A percentile compares a stretch with the other conserved stretches of the same genome.
These are phyloP conservation scores for Zaprionus ghesquierei DNA, from an alignment of 1,140 invertebrate species.

Conservation along the genomic window DNA sequence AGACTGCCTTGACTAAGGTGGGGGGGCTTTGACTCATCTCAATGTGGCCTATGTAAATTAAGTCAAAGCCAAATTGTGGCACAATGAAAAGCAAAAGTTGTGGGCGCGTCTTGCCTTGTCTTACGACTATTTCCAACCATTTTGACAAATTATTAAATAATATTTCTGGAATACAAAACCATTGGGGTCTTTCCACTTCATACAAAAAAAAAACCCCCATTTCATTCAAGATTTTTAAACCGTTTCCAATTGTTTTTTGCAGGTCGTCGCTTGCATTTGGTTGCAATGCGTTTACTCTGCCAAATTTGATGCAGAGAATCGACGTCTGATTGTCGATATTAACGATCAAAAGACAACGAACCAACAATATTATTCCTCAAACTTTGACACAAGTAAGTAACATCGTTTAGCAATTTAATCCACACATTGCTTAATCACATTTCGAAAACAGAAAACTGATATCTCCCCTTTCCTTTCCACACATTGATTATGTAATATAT, in stretches of 20 bases:
- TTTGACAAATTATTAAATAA: neutral
- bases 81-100: conserved; percentile 34
- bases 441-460: conserved; percentile 24
- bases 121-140: neutral
- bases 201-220: too few relatives aligned
- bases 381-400: conserved; percentile 87
- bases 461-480: conserved; percentile 27
- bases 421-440: conserved; percentile 41
- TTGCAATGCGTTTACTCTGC: conserved; percentile 80
- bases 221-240: conserved; percentile 24
- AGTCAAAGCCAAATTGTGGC: conserved; percentile 14
- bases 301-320: conserved; percentile 79
- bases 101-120: conserved; percentile 19
- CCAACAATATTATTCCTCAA: conserved; percentile 87
- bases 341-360: conserved; percentile 87
- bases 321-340: conserved; percentile 85
- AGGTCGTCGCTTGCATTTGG: conserved; percentile 79
- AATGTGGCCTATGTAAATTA: conserved; percentile 57
- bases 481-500: conserved; percentile 46
- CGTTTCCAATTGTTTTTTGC: conserved; percentile 1
- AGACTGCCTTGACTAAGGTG: conserved; percentile 31
- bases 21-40: conserved; percentile 24
- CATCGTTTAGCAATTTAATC: conserved; percentile 52
- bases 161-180: conserved; percentile 1
- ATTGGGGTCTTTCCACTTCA: neutral